Evolutionary conservation across 2,888 invertebrate genomes (phyloP).

Genomic region (Agonopterix subpropinquella): DNA sequence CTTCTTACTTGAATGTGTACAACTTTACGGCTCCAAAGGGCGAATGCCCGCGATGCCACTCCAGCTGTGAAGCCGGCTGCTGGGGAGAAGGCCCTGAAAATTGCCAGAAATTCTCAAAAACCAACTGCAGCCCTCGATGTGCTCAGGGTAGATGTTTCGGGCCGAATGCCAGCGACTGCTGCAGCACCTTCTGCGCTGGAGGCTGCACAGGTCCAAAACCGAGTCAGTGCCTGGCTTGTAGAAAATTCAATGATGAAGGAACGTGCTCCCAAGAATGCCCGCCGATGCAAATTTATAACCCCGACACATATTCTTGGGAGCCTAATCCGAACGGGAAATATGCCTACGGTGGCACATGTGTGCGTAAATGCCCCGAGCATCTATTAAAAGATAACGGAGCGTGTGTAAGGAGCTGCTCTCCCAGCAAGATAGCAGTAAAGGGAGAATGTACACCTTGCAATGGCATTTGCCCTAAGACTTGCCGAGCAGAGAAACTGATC

Average conservation of each 20-base stretch:
- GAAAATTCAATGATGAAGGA: slow-evolving; percentile 96
- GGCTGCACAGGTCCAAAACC: slow-evolving; percentile 97
- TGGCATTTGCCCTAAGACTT: slow-evolving; percentile 97
- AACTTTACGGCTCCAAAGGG: slow-evolving; percentile 89
- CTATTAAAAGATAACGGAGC: slow-evolving; percentile 94
- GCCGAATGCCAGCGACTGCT: slow-evolving; percentile 93
- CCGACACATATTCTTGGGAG: slow-evolving; percentile 92
- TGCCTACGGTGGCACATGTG: slow-evolving; percentile 97
- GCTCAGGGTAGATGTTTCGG: slow-evolving; percentile 96
- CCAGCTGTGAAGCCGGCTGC: slow-evolving; percentile 89
- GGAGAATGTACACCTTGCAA: slow-evolving; percentile 96
- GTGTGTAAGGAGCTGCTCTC: slow-evolving; percentile 94
- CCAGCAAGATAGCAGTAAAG: slow-evolving; percentile 89
- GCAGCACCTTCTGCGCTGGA: slow-evolving; percentile 97
- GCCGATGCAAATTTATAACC: slow-evolving; percentile 94
- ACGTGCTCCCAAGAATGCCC: slow-evolving; percentile 98
- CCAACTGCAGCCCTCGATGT: slow-evolving; percentile 95
- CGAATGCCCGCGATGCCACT: slow-evolving; percentile 86
- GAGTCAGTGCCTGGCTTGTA: slow-evolving; percentile 96
- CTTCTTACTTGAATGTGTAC: slow-evolving; percentile 86
- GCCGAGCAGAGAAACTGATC: slow-evolving; percentile 84
- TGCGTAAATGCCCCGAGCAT: slow-evolving; percentile 95
- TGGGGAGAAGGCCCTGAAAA: slow-evolving; percentile 96
- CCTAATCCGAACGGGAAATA: slow-evolving; percentile 95
- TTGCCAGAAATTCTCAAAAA: slow-evolving; percentile 96